These are phyloP conservation scores for Drosophila lacertosa DNA, from an alignment of 1,140 invertebrate genomes.

Conservation along the genomic window DNA sequence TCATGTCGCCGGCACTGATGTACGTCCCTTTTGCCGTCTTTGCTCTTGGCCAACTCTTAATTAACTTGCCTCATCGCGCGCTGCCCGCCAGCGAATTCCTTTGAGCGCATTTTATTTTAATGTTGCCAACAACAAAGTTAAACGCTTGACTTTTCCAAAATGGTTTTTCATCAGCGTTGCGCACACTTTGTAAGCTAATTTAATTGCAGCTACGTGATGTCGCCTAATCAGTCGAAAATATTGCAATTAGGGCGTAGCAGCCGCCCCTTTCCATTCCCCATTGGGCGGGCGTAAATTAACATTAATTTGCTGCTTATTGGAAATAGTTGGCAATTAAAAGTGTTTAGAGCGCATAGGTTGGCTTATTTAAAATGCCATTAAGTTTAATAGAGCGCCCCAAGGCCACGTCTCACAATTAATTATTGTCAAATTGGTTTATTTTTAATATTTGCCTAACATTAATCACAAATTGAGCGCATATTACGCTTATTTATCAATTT, in stretches of 20 bases:
- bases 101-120: constrained; percentile 68
- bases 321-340: constrained; percentile 42
- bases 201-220: constrained; percentile 71
- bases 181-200: constrained; percentile 64
- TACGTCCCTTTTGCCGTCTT: constrained; percentile 25
- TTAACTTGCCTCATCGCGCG: constrained; percentile 66
- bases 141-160: constrained; percentile 58
- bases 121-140: constrained; percentile 56
- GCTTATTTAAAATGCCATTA: constrained; percentile 30
- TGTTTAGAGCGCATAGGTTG: constrained; percentile 10
- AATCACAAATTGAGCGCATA: too few relatives aligned
- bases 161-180: constrained; percentile 50
- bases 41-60: constrained; percentile 53
- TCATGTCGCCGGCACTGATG: constrained; percentile 35
- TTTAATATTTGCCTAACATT: neutral
- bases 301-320: constrained; percentile 45
- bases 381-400: neutral
- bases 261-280: neutral
- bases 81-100: constrained; percentile 57
- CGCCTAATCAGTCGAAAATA: constrained; percentile 57
- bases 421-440: constrained; percentile 1
- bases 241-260: constrained; percentile 47
- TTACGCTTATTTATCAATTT: too few relatives aligned
- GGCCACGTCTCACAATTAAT: neutral
- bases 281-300: constrained; percentile 18